Evolutionary conservation across 2,797 vertebrate species (phyloP), one percentile per base, ranked within the genome.

Genomic region (Graptemys geographica): DNA sequence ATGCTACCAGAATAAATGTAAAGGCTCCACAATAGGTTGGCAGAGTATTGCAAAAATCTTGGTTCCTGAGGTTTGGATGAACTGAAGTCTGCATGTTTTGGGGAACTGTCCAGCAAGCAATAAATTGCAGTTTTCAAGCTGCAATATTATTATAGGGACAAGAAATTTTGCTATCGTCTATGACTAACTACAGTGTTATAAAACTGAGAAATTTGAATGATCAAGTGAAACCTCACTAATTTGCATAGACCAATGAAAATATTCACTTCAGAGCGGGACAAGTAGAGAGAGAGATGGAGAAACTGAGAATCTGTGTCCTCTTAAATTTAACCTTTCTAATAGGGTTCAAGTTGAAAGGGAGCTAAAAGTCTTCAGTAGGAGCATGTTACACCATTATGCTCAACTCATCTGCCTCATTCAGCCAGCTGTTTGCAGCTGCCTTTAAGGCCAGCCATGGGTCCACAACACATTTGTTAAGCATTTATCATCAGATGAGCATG

Each of bases 401-500:
- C 86, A 90, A 81, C 65, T 79, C 57, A 84, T 86, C 91, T 69
- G 86, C 93, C 82, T 96, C 78, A 55, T 4, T 23, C 91, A 84
- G 90, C 90, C 97, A 97, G 96, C 96, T 96, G 95, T 2, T 3
- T 8, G 33, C 97, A 97, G 96, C 96, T 96, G 97, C 88, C 94
- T 86, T 80, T 8, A 49, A 82, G 56, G 23, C 81, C 59, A 47
- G 69, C 87, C 92, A 83, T 51, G 53, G 84, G 90, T 81, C 5
- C 8, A 23, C 93, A 93, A 83, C 86, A 57, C 86, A 74, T 87
- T 91, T 91, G 94, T 92, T 52, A 62, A 88, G 92, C 89, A 79
- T 96, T 94, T 93, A 94, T 74, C 95, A 93, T 4, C 95, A 95
- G 95, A 96, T 90, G 93, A 93, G 31, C 86, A n/a, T 28, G 56